A percentile compares a stretch with the other conserved stretches of the same genome.
Evolutionary conservation across 2,888 invertebrate species (phyloP).

Genomic region (Pseudanteris insignis): DNA sequence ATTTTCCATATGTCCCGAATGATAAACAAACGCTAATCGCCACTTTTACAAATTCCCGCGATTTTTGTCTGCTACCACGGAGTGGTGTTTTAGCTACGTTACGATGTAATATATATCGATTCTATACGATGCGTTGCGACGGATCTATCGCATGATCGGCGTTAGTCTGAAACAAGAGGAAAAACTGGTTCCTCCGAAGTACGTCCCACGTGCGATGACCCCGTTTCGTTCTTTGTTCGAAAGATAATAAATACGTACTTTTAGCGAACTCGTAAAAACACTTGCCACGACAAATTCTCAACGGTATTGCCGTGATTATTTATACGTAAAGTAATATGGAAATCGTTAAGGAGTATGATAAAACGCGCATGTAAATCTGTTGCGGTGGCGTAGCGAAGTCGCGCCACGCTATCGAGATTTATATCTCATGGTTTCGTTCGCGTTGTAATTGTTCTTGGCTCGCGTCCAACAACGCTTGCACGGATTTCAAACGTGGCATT

Average conservation of each 20-base stretch:
- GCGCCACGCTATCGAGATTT: slow-evolving; percentile 4
- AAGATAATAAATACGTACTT: slow-evolving; percentile 33
- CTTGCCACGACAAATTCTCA: too few species aligned
- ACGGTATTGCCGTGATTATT: too few species aligned
- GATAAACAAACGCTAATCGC: too few species aligned
- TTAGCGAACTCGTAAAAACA: slow-evolving; percentile 1
- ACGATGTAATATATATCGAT: slow-evolving; percentile 45
- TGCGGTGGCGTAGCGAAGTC: background rate
- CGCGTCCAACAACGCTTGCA: slow-evolving; percentile 54
- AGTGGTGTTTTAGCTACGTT: slow-evolving; percentile 10
- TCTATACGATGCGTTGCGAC: slow-evolving; percentile 29
- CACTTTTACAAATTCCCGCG: slow-evolving; percentile 4
- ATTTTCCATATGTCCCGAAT: background rate
- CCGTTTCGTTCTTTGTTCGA: slow-evolving; percentile 44
- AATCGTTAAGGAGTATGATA: too few species aligned
- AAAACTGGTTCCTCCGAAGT: slow-evolving; percentile 45
- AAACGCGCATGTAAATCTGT: too few species aligned
- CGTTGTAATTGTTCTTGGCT: slow-evolving; percentile 57
- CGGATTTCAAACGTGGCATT: slow-evolving; percentile 29
- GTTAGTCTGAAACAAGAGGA: slow-evolving; percentile 46
- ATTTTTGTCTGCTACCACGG: background rate
- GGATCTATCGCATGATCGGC: slow-evolving; percentile 45
- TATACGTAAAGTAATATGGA: too few species aligned
- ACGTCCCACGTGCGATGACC: slow-evolving; percentile 44
- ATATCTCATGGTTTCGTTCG: slow-evolving; percentile 19